Base-by-base conservation (phyloP, 2,113 vertebrate genomes). In the Cinclus mexicanus region DNA sequence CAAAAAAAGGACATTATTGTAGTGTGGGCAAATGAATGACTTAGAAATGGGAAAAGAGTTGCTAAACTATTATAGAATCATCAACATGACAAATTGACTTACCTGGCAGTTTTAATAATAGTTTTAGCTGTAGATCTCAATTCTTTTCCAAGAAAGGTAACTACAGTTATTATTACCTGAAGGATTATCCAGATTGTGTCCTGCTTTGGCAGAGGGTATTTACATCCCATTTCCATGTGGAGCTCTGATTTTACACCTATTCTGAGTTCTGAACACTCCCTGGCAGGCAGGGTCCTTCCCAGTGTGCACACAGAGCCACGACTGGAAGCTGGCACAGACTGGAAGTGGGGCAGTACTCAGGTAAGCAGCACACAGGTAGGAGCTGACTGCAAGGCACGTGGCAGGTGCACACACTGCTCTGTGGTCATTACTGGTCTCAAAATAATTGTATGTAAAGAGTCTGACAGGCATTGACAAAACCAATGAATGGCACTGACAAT, bases 271-370 rank as follows among this genome's bases (percentile, higher is more conserved):
- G 83, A 92, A 50, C 8, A 2, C 14, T 53, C 22, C 0, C 35
- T 68, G 86, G 52, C 35, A 86, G 53, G 41, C n/a, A 26, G 59
- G 50, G 24, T 35, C 7, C 49, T 26, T n/a, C 70, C 28, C 12
- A 2, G 29, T 20, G 50, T 9, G 83, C 55, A 8, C 9, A 1
- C 23, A 31, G 26, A 60, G 52, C 33, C 6, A 0, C 3, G 1
- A 0, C 14, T 57, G 20, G 72, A 3, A 70, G 64, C 35, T 31
- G 35, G 19, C 11, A 4, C 6, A 3, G 50, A 28, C 3, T 69
- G 39, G 8, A 10, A n/a, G 16, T 11, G 33, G 84, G n/a, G 65
- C 75, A 70, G 84, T 2, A 64, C 83, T 57, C 52, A 31, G 86
- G 60, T 52, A 23, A 33, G 12, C 65, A 37, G 35, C 55, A 37